Conservation (phyloP, 2,113 vertebrate genomes). For the Athene noctua region DNA sequence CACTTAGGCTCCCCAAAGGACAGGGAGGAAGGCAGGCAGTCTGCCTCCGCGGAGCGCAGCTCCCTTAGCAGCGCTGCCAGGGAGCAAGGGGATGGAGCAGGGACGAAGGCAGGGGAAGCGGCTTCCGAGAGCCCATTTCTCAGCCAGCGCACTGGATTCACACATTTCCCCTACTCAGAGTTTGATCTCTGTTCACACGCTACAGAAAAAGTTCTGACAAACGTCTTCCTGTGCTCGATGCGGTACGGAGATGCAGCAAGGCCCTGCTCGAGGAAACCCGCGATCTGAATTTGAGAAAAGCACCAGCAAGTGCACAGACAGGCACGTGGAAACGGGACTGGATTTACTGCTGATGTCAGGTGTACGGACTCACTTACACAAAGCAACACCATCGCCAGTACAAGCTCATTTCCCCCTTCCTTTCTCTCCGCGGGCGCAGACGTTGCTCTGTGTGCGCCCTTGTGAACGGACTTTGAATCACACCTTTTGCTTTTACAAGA, state of each 20-base stretch:
- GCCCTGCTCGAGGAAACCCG: not conserved
- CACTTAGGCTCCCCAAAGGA: not conserved
- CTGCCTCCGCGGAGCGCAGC: not conserved
- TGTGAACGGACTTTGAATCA: not conserved
- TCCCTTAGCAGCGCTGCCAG: not conserved
- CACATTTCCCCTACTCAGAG: not conserved
- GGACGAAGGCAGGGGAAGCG: not conserved
- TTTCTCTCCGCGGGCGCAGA: not conserved
- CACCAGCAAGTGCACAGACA: not conserved
- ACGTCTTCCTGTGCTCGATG: accelerated
- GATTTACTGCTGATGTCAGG: not conserved
- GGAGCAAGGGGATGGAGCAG: not conserved
- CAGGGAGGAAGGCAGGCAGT: not conserved
- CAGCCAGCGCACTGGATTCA: not conserved
- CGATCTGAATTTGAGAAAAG: accelerated
- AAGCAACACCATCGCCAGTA: not conserved
- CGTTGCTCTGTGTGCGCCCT: not conserved
- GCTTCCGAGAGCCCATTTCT: not conserved
- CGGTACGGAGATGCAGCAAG: accelerated
- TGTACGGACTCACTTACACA: accelerated
- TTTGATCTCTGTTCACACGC: not conserved
- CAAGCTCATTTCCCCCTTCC: not conserved
- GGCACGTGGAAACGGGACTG: accelerated
- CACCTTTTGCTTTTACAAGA: not conserved
- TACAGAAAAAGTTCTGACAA: not conserved